Conservation (phyloP, 2,888 invertebrate species). For the Rhopalosiphum nymphaeae region DNA sequence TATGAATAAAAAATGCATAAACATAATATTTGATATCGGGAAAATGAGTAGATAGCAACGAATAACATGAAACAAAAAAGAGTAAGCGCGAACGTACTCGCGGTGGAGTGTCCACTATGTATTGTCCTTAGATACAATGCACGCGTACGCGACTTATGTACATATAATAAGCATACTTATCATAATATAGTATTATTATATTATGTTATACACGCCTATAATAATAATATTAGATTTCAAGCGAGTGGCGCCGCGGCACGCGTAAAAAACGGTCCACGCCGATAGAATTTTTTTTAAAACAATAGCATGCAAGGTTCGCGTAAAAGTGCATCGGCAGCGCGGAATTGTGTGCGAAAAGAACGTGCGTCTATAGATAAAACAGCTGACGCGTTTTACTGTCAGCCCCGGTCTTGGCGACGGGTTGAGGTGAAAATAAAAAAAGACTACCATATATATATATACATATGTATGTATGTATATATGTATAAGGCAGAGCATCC, state of each 20-base stretch:
- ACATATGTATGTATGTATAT: not conserved
- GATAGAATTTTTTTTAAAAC: conserved; percentile 37
- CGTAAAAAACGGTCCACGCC: conserved; percentile 28
- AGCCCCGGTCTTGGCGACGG: not conserved
- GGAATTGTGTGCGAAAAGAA: not conserved
- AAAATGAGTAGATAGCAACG: too few relatives aligned
- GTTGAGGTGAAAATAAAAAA: not conserved
- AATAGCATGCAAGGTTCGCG: not conserved
- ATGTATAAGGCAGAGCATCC: conserved; percentile 1
- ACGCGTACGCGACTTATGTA: not conserved
- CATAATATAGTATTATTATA: not conserved
- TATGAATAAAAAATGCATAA: too few relatives aligned
- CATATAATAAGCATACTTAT: not conserved
- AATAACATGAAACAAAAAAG: too few relatives aligned
- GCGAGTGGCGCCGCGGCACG: not conserved
- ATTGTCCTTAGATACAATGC: not conserved
- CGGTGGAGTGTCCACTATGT: not conserved
- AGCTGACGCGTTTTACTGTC: conserved; percentile 25
- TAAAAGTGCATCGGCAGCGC: not conserved
- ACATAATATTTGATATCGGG: too few relatives aligned
- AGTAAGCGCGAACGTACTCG: not conserved
- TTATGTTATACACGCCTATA: not conserved
- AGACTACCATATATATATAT: not conserved
- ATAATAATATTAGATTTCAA: conserved; percentile 38
- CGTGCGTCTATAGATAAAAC: not conserved